A percentile compares a stretch with the other conserved stretches of the same genome.
These are phyloP conservation scores for Cyrtonyx montezumae DNA, from an alignment of 2,113 vertebrate genomes.

Conservation along the genomic window DNA sequence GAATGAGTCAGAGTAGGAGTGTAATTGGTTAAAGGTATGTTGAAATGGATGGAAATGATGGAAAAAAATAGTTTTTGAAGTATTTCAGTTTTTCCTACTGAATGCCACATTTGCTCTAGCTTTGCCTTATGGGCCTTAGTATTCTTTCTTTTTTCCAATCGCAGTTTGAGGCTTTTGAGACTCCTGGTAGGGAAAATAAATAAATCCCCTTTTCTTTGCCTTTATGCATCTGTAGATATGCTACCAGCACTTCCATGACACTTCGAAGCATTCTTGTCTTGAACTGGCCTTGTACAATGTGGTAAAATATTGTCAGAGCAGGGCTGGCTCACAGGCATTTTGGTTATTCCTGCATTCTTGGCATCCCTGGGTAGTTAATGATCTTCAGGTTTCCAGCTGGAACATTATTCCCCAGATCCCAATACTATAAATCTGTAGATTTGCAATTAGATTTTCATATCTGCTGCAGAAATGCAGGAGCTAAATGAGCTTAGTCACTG, in stretches of 20 bases:
- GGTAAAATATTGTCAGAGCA: neutral
- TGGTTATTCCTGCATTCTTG: neutral
- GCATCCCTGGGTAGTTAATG: neutral
- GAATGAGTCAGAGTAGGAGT: neutral
- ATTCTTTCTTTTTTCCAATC: neutral
- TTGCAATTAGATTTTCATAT: neutral
- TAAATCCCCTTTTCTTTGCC: neutral
- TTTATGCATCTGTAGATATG: fast-evolving
- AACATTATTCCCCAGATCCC: neutral
- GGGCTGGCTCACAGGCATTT: neutral
- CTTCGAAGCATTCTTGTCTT: neutral
- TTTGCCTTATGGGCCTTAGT: neutral
- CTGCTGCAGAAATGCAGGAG: neutral
- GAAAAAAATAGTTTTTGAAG: neutral
- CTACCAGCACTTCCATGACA: neutral
- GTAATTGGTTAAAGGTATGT: neutral
- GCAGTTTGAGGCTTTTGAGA: neutral
- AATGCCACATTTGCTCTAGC: neutral
- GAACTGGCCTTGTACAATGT: neutral
- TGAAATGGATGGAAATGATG: neutral
- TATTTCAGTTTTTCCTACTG: neutral
- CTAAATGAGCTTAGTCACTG: neutral
- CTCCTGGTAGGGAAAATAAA: neutral
- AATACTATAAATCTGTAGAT: neutral
- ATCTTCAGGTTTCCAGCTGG: neutral